Percentiles rank a stretch among this genome's conserved stretches.
phyloP scores from a whole-genome alignment of 2,113 vertebrate genomes.

The Lophochroa leadbeateri region DNA sequence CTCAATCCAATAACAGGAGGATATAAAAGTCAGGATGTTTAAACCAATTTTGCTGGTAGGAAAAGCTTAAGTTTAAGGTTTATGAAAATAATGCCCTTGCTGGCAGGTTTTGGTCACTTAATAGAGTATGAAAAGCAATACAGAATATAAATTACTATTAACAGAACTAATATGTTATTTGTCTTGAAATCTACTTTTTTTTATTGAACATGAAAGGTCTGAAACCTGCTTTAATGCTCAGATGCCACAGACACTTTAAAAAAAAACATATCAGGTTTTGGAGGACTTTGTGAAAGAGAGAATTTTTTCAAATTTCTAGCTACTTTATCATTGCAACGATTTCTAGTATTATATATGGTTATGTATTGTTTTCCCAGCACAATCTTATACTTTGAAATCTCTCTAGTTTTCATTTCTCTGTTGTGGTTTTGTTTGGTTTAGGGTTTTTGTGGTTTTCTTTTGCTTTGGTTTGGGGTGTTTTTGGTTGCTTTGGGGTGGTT shows the following conservation, averaged over 20 bases:
- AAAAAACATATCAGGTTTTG: background rate
- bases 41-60: background rate
- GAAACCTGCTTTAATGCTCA: background rate
- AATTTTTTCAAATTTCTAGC: background rate
- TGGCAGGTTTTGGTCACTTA: background rate
- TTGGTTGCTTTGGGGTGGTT: background rate
- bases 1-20: background rate
- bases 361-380: background rate
- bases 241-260: background rate
- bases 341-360: background rate
- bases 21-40: background rate
- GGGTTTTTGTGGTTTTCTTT: background rate
- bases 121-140: background rate
- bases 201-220: background rate
- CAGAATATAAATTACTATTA: background rate
- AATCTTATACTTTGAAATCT: background rate
- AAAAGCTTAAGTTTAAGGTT: background rate
- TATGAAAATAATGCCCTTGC: background rate
- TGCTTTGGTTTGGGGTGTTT: too few relatives aligned
- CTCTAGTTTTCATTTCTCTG: background rate
- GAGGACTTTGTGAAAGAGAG: background rate
- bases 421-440: background rate
- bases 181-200: background rate
- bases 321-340: background rate
- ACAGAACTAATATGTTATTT: background rate